These are phyloP conservation scores for Dromaius novaehollandiae DNA, from an alignment of 2,113 vertebrate genomes.

Conservation along the genomic window DNA sequence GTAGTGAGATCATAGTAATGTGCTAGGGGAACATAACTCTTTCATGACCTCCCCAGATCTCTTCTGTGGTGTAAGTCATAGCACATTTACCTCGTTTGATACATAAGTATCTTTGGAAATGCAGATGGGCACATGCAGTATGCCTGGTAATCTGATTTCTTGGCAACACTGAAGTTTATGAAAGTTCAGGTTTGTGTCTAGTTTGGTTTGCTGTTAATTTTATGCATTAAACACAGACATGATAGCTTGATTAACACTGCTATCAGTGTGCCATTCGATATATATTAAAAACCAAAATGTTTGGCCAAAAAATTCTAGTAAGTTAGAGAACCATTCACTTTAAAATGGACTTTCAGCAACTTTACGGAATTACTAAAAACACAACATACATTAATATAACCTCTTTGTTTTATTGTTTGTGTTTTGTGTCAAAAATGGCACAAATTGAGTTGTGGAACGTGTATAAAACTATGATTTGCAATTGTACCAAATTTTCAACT, in stretches of 20 bases:
- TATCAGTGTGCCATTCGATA: neutral
- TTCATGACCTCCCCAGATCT: neutral
- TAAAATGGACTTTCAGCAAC: neutral
- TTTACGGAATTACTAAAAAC: neutral
- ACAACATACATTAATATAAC: neutral
- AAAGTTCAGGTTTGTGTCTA: neutral
- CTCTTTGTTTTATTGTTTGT: neutral
- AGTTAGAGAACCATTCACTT: neutral
- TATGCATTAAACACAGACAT: neutral
- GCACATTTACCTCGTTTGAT: neutral
- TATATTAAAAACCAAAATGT: neutral
- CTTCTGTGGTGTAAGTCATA: neutral
- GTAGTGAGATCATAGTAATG: slow-evolving; percentile 49
- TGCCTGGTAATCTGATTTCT: neutral
- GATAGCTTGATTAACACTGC: neutral
- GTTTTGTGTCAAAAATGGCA: neutral
- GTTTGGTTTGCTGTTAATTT: neutral
- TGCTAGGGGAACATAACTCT: slow-evolving; percentile 29
- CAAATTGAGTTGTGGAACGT: neutral
- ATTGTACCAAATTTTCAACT: slow-evolving; percentile 33
- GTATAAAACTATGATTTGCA: neutral
- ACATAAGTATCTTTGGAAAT: neutral
- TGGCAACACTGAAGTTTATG: neutral
- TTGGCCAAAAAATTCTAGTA: neutral
- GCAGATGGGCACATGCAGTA: neutral